Evolutionary conservation across 2,888 invertebrate species (phyloP).

Genomic region (Mythimna ferrago): DNA sequence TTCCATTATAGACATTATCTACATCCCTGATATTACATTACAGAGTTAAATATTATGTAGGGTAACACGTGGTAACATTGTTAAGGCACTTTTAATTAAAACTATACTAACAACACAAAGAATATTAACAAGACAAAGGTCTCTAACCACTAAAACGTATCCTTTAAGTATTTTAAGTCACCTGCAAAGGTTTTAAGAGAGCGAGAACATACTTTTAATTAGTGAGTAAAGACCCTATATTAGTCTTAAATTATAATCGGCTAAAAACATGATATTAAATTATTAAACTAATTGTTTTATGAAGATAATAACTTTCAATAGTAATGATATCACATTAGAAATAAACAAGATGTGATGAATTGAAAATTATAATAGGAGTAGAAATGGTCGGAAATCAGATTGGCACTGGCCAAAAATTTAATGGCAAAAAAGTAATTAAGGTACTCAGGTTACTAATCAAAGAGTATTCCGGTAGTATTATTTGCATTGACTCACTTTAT

Average conservation of each 20-base stretch:
- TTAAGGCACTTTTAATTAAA: conserved; percentile 48
- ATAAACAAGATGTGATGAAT: conserved; percentile 60
- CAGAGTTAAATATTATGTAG: conserved; percentile 29
- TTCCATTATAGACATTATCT: conserved; percentile 8
- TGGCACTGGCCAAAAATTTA: background rate
- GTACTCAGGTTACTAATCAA: conserved; percentile 7
- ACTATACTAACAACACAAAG: conserved; percentile 32
- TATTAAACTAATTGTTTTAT: conserved; percentile 46
- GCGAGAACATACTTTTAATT: conserved; percentile 21
- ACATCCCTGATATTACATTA: conserved; percentile 28
- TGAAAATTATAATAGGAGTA: conserved; percentile 30
- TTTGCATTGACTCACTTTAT: background rate
- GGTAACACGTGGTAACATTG: conserved; percentile 63
- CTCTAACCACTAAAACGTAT: conserved; percentile 20
- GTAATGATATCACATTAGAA: conserved; percentile 65
- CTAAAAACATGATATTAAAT: conserved; percentile 57
- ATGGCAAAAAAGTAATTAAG: background rate
- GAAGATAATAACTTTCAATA: conserved; percentile 54
- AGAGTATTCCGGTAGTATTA: background rate
- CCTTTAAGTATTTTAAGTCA: conserved; percentile 17
- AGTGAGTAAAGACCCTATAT: conserved; percentile 21
- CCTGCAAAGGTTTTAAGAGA: conserved; percentile 37
- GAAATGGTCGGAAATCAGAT: conserved; percentile 1
- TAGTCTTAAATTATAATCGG: conserved; percentile 49
- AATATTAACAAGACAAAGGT: conserved; percentile 18